Base-by-base conservation (phyloP, 2,797 vertebrate genomes). In the Meda fulgida region DNA sequence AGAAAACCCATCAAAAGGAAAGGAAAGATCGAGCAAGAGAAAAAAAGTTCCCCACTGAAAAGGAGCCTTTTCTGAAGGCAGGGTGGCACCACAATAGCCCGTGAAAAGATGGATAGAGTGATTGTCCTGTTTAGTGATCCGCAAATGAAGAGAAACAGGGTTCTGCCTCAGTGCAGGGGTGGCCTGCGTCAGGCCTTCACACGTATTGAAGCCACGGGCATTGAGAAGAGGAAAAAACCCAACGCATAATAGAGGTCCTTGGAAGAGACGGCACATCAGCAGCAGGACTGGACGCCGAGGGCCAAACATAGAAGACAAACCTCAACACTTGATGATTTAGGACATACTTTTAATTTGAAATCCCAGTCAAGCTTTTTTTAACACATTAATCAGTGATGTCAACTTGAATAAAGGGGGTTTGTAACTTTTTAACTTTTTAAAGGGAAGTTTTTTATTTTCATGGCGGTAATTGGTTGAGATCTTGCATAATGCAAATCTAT, bases 81-180 rank as follows among this genome's bases (percentile, higher is more conserved):
- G 94, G 94, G 94, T 94, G 94, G 92, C 90, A 92, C 88, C 69
- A 96, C 96, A 96, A 96, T 95, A 93, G 96, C 81, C 94, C 92
- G 89, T 94, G 93, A 94, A 95, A 95, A 96, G 96, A 96, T 94
- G 93, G 95, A 95, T 96, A 92, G 95, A 93, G 93, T 95, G 94
- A 96, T 96, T 96, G 96, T 97, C 96, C 95, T 95, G 96, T 95
- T 96, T 96, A 96, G 95, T 97, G 96, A 97, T 96, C 96, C 95
- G 92, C 92, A 90, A 97, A 96, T 92, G 89, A 88, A 90, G 92
- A 91, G 91, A 92, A 93, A 90, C 86, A 86, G 93, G 91, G 95
- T 95, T 94, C 92, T 92, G 92, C 84, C 46, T 84, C 91, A 91
- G 86, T 93, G 92, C 92, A 93, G 94, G 92, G 91, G 94, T 94